Conservation (phyloP, 2,113 vertebrate species). For the Bungarus multicinctus region DNA sequence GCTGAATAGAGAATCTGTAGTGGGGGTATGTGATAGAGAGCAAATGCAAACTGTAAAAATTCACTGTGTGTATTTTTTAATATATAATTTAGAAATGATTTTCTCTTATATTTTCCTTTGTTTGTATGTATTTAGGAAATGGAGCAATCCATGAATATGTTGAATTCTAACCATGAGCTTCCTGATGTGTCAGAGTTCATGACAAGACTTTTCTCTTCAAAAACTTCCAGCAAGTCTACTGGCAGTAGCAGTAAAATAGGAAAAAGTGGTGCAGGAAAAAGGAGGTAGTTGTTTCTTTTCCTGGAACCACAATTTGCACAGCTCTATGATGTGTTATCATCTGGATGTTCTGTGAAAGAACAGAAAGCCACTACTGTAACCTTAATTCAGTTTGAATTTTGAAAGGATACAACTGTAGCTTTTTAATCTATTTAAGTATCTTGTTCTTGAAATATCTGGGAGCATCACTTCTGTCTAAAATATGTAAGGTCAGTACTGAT, state of each 20-base stretch:
- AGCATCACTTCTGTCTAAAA: slow-evolving; percentile 63
- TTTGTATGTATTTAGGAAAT: slow-evolving; percentile 82
- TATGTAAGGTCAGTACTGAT: slow-evolving; percentile 66
- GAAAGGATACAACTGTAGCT: slow-evolving; percentile 61
- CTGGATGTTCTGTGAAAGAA: slow-evolving; percentile 57
- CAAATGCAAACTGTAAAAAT: slow-evolving; percentile 1
- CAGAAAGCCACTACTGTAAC: slow-evolving; percentile 69
- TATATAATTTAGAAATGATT: slow-evolving; percentile 17
- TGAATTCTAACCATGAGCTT: slow-evolving; percentile 97
- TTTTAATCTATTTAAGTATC: slow-evolving; percentile 65
- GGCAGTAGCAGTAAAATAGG: slow-evolving; percentile 85
- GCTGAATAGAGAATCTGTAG: slow-evolving; percentile 41
- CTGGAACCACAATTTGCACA: slow-evolving; percentile 59
- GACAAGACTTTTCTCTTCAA: slow-evolving; percentile 98
- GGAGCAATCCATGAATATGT: slow-evolving; percentile 99
- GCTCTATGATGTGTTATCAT: slow-evolving; percentile 49
- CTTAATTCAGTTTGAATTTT: slow-evolving; percentile 54
- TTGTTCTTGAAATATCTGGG: slow-evolving; percentile 66
- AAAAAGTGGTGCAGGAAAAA: slow-evolving; percentile 85
- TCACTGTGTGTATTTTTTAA: accelerated
- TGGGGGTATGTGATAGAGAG: slow-evolving; percentile 5
- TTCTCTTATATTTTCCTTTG: slow-evolving; percentile 30
- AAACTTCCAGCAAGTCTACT: slow-evolving; percentile 89
- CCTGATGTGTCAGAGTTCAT: slow-evolving; percentile 98
- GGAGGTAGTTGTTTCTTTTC: slow-evolving; percentile 84